Conservation (phyloP, 2,888 invertebrate species). For the Ectemnius lituratus region DNA sequence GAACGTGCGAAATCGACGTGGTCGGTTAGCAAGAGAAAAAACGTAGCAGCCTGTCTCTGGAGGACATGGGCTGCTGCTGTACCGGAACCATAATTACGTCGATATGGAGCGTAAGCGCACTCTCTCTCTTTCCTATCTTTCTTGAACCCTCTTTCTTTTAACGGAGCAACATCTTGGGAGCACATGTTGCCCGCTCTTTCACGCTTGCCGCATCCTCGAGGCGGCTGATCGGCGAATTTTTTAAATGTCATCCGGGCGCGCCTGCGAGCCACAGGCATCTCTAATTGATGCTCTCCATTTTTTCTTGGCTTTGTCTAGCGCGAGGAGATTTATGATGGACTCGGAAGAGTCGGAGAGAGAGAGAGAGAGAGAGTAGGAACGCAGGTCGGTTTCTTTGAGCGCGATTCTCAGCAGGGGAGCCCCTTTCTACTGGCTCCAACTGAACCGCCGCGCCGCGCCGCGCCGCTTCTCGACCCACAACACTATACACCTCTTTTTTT, state of each 20-base stretch:
- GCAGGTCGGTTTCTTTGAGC: conserved; percentile 67
- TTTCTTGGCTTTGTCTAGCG: conserved; percentile 71
- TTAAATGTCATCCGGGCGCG: conserved; percentile 55
- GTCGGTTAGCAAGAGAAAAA: no score
- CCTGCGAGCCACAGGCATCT: conserved; percentile 16
- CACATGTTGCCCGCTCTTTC: conserved; percentile 47
- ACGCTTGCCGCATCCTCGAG: conserved; percentile 44
- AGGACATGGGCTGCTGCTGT: no score
- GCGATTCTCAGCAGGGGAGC: conserved; percentile 65
- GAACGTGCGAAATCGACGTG: no score
- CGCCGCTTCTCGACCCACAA: no score
- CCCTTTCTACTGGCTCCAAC: conserved; percentile 54
- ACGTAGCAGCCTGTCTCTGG: no score
- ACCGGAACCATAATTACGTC: conserved; percentile 32
- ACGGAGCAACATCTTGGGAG: conserved; percentile 50
- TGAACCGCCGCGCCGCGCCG: conserved; percentile 50
- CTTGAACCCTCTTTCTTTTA: no score
- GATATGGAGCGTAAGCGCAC: conserved; percentile 28
- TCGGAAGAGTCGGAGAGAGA: conserved; percentile 21
- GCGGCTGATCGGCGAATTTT: conserved; percentile 56
- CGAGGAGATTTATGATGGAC: conserved; percentile 69
- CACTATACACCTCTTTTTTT: no score
- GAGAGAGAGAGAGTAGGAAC: conserved; percentile 36
- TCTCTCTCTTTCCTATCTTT: no score
- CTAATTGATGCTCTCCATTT: conserved; percentile 72